Evolutionary conservation across 2,113 vertebrate species (phyloP).

Genomic region (Antechinus stuartii): DNA sequence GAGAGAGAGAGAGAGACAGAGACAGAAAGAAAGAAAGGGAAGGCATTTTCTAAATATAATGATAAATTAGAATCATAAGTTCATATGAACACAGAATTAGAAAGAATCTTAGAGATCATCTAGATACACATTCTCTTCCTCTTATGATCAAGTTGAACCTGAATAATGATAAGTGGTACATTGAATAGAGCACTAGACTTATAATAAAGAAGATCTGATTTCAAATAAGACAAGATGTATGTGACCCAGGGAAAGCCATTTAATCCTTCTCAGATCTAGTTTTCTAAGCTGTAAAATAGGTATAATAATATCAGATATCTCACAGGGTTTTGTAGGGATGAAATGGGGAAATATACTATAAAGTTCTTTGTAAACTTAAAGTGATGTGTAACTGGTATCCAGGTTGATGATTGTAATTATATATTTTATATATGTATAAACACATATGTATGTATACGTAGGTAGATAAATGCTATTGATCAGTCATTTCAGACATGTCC

Average conservation of each 20-base stretch:
- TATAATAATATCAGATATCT: neutral
- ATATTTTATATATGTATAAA: neutral
- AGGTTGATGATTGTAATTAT: neutral
- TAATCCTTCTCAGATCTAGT: neutral
- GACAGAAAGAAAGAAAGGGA: neutral
- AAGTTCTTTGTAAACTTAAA: neutral
- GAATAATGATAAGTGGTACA: neutral
- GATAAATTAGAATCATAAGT: constrained; percentile 6
- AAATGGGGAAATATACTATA: neutral
- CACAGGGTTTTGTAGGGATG: neutral
- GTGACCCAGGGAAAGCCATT: neutral
- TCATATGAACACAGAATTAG: neutral
- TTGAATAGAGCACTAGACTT: neutral
- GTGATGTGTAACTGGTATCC: neutral
- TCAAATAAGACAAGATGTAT: neutral
- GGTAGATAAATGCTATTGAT: neutral
- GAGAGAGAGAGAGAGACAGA: neutral
- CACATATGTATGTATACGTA: neutral
- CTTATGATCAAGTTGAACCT: neutral
- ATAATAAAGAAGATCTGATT: neutral
- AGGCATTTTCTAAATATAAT: constrained; percentile 25
- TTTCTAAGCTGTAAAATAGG: neutral
- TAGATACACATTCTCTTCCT: neutral
- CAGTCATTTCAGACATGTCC: neutral
- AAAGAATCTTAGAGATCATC: neutral